Percentiles rank a stretch among this genome's conserved stretches.
phyloP scores from a whole-genome alignment of 2,113 vertebrate genomes.

The Dendropsophus ebraccatus region DNA sequence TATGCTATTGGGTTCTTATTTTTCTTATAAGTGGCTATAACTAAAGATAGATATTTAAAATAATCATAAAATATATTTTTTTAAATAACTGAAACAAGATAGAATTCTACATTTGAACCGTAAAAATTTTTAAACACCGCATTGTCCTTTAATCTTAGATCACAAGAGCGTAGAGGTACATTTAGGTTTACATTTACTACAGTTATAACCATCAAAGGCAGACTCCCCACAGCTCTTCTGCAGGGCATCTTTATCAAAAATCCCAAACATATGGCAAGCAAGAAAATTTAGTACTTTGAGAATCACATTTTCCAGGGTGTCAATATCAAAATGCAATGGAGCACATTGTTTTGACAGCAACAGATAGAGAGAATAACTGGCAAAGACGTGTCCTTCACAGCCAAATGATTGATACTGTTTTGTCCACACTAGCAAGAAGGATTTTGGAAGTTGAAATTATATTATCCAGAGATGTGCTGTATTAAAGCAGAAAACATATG shows the following conservation, averaged over 20 bases:
- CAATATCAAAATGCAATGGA: slow-evolving; percentile 42
- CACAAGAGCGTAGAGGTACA: background rate
- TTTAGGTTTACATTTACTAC: background rate
- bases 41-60: no score
- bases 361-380: slow-evolving; percentile 42
- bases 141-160: background rate
- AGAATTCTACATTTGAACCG: background rate
- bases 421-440: slow-evolving; percentile 26
- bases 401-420: slow-evolving; percentile 47
- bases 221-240: slow-evolving; percentile 5
- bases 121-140: background rate
- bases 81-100: background rate
- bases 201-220: slow-evolving; percentile 4
- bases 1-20: no score
- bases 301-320: slow-evolving; percentile 40
- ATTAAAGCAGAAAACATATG: background rate
- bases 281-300: slow-evolving; percentile 28
- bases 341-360: slow-evolving; percentile 49
- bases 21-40: no score
- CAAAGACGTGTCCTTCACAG: slow-evolving; percentile 49
- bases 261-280: slow-evolving; percentile 31
- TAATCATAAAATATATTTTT: background rate
- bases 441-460: slow-evolving; percentile 32
- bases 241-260: slow-evolving; percentile 38
- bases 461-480: background rate